Evolutionary conservation across 2,888 invertebrate species (phyloP).

Genomic region (Malthinus seriepunctatus): DNA sequence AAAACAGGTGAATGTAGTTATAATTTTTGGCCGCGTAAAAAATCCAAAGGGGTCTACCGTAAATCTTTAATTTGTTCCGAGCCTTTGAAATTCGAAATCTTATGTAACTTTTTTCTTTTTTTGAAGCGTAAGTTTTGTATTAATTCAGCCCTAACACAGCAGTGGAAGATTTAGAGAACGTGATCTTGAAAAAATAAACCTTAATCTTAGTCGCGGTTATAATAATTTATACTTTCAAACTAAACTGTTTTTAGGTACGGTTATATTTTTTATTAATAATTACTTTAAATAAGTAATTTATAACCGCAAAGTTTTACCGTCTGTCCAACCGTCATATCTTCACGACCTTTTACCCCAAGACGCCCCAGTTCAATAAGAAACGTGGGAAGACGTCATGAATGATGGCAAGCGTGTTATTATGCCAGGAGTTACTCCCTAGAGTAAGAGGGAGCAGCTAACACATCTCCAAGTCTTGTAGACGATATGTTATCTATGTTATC

Average conservation of each 20-base stretch:
- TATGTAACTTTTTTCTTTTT: no score
- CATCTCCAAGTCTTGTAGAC: slow-evolving; percentile 83
- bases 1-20: no score
- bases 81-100: no score
- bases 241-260: not conserved
- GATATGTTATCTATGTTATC: slow-evolving; percentile 82
- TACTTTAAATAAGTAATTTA: not conserved
- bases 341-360: slow-evolving; percentile 76
- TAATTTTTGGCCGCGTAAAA: no score
- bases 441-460: slow-evolving; percentile 79
- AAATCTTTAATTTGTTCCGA: no score
- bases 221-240: not conserved
- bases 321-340: slow-evolving; percentile 90
- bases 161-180: not conserved
- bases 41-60: no score
- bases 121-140: no score
- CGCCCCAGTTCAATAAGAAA: slow-evolving; percentile 81
- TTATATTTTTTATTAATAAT: not conserved
- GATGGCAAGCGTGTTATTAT: slow-evolving; percentile 88
- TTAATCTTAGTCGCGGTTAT: not conserved
- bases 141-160: no score
- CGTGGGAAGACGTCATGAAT: slow-evolving; percentile 83
- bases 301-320: slow-evolving; percentile 77
- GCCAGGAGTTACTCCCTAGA: slow-evolving; percentile 96
- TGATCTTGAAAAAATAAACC: not conserved